Percentiles rank a stretch among this genome's conserved stretches.
phyloP scores from a whole-genome alignment of 1,140 invertebrate genomes.

The Solenopsis fugax region DNA sequence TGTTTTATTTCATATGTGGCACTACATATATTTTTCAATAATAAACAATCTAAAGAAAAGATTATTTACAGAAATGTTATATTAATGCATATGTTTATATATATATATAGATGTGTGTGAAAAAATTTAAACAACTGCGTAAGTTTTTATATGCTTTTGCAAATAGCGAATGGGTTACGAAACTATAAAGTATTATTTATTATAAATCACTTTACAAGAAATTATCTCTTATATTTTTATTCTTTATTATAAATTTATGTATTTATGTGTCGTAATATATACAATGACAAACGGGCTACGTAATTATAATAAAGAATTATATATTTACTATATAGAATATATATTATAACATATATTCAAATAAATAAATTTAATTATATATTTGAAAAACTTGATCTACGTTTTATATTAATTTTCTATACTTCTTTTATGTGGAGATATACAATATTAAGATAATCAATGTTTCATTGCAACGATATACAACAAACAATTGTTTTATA shows the following conservation, averaged over 20 bases:
- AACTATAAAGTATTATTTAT: constrained; percentile 13
- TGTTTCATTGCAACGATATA: neutral
- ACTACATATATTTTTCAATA: constrained; percentile 22
- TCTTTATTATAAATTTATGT: constrained; percentile 26
- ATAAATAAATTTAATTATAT: constrained; percentile 61
- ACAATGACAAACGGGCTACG: constrained; percentile 42
- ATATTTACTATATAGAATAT: constrained; percentile 58
- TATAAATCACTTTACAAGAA: constrained; percentile 24
- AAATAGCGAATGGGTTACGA: constrained; percentile 12
- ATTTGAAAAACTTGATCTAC: constrained; percentile 25
- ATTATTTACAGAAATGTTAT: constrained; percentile 12
- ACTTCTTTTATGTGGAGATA: constrained; percentile 13
- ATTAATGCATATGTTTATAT: neutral
- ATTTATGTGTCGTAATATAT: neutral
- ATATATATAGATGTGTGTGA: constrained; percentile 10
- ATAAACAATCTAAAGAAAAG: constrained; percentile 1
- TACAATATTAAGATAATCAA: neutral
- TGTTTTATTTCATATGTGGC: constrained; percentile 3
- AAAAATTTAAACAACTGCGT: constrained; percentile 11
- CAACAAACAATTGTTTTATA: constrained; percentile 21
- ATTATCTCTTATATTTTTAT: constrained; percentile 7
- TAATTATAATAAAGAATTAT: constrained; percentile 51
- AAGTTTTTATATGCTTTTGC: neutral
- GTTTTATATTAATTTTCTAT: constrained; percentile 4
- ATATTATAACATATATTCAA: constrained; percentile 67